These are phyloP conservation scores for Podabrus alpinus DNA, from an alignment of 2,888 invertebrate species.

Conservation along the genomic window DNA sequence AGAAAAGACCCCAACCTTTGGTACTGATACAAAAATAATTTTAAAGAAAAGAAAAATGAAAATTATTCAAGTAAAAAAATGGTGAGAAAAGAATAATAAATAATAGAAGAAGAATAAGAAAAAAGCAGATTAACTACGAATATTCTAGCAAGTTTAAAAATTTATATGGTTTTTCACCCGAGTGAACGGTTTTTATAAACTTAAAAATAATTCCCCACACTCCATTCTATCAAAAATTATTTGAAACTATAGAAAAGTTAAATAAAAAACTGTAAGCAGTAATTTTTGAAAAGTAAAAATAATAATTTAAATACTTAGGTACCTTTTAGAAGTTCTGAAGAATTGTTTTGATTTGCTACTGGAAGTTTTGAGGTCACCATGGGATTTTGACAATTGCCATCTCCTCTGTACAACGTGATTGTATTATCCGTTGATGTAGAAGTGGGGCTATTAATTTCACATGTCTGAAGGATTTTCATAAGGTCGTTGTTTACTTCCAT, in stretches of 20 bases:
- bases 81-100: neutral
- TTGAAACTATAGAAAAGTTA: too few species aligned
- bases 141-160: too few species aligned
- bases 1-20: constrained; percentile 3
- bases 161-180: neutral
- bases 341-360: neutral
- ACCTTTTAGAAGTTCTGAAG: neutral
- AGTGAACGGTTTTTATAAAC: too few species aligned
- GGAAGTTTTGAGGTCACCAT: neutral
- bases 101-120: neutral
- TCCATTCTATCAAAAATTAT: too few species aligned
- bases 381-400: neutral
- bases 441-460: neutral
- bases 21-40: neutral
- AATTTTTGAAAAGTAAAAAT: too few species aligned
- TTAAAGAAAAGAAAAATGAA: neutral
- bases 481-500: neutral
- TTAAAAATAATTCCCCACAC: neutral
- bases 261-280: too few species aligned
- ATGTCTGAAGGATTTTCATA: neutral
- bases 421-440: neutral
- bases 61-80: neutral
- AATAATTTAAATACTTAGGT: too few species aligned
- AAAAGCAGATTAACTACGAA: too few species aligned
- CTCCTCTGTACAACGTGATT: neutral